phyloP scores from a whole-genome alignment of 2,113 vertebrate genomes.

The Epinephelus lanceolatus region DNA sequence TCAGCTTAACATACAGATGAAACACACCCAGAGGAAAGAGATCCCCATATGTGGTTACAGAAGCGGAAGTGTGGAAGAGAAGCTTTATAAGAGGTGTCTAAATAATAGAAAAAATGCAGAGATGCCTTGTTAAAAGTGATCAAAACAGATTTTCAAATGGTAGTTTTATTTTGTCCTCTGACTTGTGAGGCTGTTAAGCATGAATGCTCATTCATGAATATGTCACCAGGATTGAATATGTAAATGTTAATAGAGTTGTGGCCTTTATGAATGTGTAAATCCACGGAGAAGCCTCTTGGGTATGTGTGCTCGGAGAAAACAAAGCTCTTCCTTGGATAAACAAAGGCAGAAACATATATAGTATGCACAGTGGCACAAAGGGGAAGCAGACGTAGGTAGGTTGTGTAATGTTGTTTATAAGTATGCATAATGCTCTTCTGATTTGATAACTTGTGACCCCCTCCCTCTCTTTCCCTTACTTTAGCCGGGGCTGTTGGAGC shows the following conservation, averaged over 20 bases:
- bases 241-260: background rate
- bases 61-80: background rate
- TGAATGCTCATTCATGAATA: slow-evolving; percentile 14
- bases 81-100: background rate
- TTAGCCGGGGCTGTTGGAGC: slow-evolving; percentile 94
- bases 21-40: background rate
- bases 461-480: slow-evolving; percentile 25
- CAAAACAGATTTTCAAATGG: background rate
- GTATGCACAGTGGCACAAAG: slow-evolving; percentile 12
- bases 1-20: slow-evolving; percentile 1
- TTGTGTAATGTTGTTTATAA: slow-evolving; percentile 1
- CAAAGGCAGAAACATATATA: slow-evolving; percentile 1
- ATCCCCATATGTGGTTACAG: no score
- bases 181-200: slow-evolving; percentile 1
- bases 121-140: background rate
- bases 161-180: slow-evolving; percentile 14
- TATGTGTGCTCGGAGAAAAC: slow-evolving; percentile 8
- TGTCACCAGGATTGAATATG: slow-evolving; percentile 6
- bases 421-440: background rate
- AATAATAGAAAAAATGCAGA: background rate
- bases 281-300: background rate
- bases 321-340: background rate
- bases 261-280: slow-evolving; percentile 21
- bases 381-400: background rate
- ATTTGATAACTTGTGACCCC: background rate